Percentiles rank a stretch among this genome's conserved stretches.
These are phyloP conservation scores for Pachyrhynchus sulphureomaculatus DNA, from an alignment of 1,140 invertebrate species.

Conservation along the genomic window DNA sequence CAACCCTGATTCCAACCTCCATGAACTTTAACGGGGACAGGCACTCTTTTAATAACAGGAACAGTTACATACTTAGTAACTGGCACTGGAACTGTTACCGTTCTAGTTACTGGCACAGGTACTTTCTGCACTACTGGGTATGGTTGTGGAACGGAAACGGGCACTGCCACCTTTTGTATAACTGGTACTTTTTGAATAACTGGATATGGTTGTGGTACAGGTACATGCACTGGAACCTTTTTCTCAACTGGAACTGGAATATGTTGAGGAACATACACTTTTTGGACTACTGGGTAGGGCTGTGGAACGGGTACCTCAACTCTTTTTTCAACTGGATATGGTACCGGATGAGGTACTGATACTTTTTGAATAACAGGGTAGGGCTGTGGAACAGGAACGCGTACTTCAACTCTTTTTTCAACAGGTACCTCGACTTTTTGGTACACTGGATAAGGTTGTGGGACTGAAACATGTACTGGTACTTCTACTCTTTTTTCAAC, in stretches of 20 bases:
- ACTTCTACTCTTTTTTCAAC: not conserved
- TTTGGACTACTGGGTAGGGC: not conserved
- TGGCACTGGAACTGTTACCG: conserved; percentile 34
- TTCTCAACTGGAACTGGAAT: conserved; percentile 33
- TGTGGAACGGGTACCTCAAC: conserved; percentile 10
- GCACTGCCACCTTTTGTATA: conserved; percentile 27
- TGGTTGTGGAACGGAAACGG: conserved; percentile 36
- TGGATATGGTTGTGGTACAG: not conserved
- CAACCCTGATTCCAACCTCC: too few relatives aligned
- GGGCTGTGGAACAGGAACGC: too few relatives aligned
- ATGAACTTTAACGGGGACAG: conserved; percentile 37
- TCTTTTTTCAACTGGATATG: conserved; percentile 7
- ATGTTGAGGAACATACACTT: not conserved
- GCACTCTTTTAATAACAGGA: conserved; percentile 40
- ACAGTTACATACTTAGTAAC: too few relatives aligned
- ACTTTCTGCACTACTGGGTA: conserved; percentile 32
- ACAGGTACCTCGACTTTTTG: conserved; percentile 8
- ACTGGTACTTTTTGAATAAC: not conserved
- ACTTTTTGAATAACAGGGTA: conserved; percentile 9
- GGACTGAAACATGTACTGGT: not conserved
- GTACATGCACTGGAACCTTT: conserved; percentile 8
- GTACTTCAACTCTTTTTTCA: conserved; percentile 5
- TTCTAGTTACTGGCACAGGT: conserved; percentile 28
- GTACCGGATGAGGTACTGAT: conserved; percentile 7
- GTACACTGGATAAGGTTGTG: conserved; percentile 10